phyloP scores from a whole-genome alignment of 92 coral and sea anemone genomes.

The Parazoanthus darwini region DNA sequence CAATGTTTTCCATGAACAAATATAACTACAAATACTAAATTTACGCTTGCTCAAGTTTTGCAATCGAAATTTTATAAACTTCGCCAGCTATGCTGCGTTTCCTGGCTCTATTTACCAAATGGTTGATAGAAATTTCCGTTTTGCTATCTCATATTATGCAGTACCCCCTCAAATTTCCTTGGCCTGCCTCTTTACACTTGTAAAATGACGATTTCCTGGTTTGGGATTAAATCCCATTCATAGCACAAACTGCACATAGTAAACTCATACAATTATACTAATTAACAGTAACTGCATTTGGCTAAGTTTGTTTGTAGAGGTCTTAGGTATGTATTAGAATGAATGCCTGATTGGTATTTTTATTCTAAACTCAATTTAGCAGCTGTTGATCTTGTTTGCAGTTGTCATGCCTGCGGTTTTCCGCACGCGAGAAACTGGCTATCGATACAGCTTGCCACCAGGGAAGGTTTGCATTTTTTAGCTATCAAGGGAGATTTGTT shows the following conservation, averaged over 20 bases:
- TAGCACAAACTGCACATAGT: not conserved
- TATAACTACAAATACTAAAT: not conserved
- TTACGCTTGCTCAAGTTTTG: not conserved
- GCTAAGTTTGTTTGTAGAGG: not conserved
- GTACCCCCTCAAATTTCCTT: conserved; percentile 16
- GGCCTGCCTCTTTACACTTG: conserved; percentile 17
- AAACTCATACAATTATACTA: not conserved
- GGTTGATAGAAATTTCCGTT: conserved; percentile 25
- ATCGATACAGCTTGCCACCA: conserved; percentile 7
- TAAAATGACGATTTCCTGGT: conserved; percentile 36
- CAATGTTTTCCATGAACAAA: not conserved
- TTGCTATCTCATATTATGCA: conserved; percentile 4
- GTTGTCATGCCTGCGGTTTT: conserved; percentile 37
- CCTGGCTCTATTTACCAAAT: conserved; percentile 5
- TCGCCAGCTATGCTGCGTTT: not conserved
- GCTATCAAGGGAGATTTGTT: conserved; percentile 1
- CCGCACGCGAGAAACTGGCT: conserved; percentile 19
- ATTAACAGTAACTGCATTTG: not conserved
- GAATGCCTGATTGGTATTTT: conserved; percentile 17
- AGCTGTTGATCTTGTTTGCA: conserved; percentile 20
- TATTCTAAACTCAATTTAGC: conserved; percentile 1
- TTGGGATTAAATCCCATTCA: conserved; percentile 1
- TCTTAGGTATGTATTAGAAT: not conserved
- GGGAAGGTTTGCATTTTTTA: not conserved
- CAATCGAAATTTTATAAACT: conserved; percentile 1